These are phyloP conservation scores for Glossosoma conforme DNA, from an alignment of 1,140 invertebrate species.

Conservation along the genomic window DNA sequence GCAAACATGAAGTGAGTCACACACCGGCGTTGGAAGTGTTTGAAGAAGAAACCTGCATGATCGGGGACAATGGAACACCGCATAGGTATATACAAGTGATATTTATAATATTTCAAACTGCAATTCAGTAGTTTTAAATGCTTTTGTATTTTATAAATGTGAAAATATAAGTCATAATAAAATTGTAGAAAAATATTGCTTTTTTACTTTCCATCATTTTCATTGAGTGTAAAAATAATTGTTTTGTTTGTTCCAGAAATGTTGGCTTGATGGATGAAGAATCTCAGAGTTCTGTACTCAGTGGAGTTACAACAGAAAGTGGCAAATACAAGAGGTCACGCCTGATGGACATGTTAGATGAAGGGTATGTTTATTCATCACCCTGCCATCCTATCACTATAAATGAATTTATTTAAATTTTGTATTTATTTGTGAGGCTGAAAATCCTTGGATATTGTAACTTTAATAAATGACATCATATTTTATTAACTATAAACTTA, in stretches of 20 bases:
- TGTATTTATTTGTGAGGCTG: no score
- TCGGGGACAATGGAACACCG: constrained; percentile 61
- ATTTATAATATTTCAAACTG: no score
- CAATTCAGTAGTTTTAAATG: no score
- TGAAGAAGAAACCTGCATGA: constrained; percentile 85
- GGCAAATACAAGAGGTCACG: constrained; percentile 63
- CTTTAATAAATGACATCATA: no score
- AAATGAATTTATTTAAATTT: no score
- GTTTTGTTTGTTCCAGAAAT: constrained; percentile 26
- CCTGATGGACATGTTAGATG: constrained; percentile 71
- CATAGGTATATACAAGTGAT: no score
- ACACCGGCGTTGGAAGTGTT: constrained; percentile 60
- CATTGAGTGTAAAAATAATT: neutral
- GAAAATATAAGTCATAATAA: no score
- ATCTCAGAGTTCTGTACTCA: constrained; percentile 70
- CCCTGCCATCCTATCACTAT: no score
- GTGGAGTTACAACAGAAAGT: constrained; percentile 61
- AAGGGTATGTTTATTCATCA: constrained; percentile 45
- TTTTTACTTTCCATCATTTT: no score
- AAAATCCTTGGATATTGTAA: no score
- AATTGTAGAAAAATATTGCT: no score
- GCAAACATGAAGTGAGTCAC: constrained; percentile 25
- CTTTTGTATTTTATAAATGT: neutral
- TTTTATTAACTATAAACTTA: no score
- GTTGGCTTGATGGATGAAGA: constrained; percentile 66